Evolutionary conservation across 2,113 vertebrate genomes (phyloP).

Genomic region (Gallinago media): DNA sequence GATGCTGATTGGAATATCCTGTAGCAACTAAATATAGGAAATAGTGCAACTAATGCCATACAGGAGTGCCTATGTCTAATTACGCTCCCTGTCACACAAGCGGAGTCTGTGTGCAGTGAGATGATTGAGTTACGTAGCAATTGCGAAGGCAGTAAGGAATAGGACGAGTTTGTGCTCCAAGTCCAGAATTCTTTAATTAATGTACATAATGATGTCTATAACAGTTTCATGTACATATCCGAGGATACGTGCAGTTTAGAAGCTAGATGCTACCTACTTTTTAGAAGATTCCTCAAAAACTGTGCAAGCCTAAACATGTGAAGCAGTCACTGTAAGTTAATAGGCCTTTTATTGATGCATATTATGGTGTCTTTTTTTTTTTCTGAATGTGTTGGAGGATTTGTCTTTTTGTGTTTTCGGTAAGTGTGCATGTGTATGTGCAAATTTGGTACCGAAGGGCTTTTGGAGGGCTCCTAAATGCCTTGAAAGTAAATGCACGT

Average conservation of each 20-base stretch:
- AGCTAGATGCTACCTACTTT: neutral
- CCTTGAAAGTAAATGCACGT: neutral
- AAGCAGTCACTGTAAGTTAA: conserved; percentile 28
- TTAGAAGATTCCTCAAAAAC: neutral
- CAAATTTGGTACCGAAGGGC: conserved; percentile 1
- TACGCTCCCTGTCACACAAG: neutral
- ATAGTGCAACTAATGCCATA: neutral
- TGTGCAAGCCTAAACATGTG: conserved; percentile 41
- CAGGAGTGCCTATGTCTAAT: neutral
- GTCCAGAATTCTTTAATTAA: neutral
- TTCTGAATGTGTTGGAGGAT: conserved; percentile 1
- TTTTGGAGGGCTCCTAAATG: conserved; percentile 20
- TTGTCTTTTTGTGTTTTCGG: conserved; percentile 35
- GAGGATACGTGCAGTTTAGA: neutral
- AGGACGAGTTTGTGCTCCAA: neutral
- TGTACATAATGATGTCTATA: conserved; percentile 20
- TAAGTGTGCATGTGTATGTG: neutral
- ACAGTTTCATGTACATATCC: neutral
- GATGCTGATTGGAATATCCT: neutral
- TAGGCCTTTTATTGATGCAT: conserved; percentile 18
- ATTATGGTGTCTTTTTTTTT: neutral
- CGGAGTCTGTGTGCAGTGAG: neutral
- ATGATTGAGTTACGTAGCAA: neutral
- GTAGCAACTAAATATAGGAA: conserved; percentile 3
- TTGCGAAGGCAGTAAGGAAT: neutral